Percentiles rank a stretch among this genome's conserved stretches.
Conservation (phyloP, 2,797 vertebrate species). For the Peromyscus nudipes region DNA sequence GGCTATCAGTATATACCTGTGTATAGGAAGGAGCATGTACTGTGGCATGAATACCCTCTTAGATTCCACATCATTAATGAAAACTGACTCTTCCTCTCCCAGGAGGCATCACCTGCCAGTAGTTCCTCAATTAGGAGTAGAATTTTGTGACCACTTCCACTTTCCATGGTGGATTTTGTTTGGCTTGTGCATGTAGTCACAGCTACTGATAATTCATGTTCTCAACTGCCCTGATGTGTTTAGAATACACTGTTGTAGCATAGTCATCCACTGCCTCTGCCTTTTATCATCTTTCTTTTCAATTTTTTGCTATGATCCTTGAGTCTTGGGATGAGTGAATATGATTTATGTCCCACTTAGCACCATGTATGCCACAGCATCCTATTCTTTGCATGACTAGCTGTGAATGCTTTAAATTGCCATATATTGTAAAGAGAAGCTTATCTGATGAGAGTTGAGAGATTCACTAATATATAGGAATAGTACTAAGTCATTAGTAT, state of each 20-base stretch:
- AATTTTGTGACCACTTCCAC: background rate
- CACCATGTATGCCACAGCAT: background rate
- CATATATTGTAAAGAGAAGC: background rate
- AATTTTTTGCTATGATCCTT: background rate
- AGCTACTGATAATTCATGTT: background rate
- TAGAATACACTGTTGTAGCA: background rate
- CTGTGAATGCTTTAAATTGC: background rate
- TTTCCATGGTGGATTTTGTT: background rate
- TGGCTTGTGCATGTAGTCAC: background rate
- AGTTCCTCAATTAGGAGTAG: background rate
- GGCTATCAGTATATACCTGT: background rate
- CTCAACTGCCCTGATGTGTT: no score
- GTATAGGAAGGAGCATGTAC: background rate
- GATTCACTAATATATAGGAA: background rate
- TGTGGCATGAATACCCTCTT: background rate
- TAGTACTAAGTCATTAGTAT: background rate
- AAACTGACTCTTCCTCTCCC: background rate
- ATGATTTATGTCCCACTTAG: background rate
- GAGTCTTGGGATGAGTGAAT: background rate
- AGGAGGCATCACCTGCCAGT: no score
- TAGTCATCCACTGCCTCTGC: background rate
- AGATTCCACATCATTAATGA: background rate
- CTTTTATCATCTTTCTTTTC: background rate
- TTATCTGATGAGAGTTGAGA: background rate
- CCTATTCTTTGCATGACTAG: background rate